Percentiles rank a stretch among this genome's conserved stretches.
These are phyloP conservation scores for Leucophenga varia DNA, from an alignment of 1,140 invertebrate species.

Conservation along the genomic window DNA sequence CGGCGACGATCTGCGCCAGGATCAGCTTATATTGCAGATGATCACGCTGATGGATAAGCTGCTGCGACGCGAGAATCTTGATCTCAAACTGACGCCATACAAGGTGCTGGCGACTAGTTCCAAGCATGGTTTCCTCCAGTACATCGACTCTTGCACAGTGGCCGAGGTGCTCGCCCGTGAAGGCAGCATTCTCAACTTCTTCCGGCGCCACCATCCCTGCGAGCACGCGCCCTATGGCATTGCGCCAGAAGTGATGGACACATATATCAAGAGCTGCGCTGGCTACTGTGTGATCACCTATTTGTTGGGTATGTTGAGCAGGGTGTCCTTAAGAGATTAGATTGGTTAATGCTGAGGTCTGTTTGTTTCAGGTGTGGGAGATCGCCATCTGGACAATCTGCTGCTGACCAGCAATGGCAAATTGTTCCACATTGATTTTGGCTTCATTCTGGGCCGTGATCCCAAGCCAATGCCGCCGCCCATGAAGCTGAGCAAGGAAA, in stretches of 20 bases:
- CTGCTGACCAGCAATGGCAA: conserved; percentile 87
- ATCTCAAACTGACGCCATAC: conserved; percentile 94
- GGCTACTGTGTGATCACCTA: conserved; percentile 99
- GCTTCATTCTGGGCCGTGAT: conserved; percentile 96
- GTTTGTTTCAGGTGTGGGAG: conserved; percentile 79
- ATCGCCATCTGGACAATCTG: conserved; percentile 97
- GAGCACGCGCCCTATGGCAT: conserved; percentile 89
- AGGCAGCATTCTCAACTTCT: conserved; percentile 87
- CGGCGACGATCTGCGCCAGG: conserved; percentile 98
- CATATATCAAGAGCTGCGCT: conserved; percentile 95
- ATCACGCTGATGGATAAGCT: conserved; percentile 98
- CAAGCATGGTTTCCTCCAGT: conserved; percentile 96
- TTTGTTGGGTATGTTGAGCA: conserved; percentile 65
- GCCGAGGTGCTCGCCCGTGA: conserved; percentile 87
- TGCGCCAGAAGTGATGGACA: conserved; percentile 93
- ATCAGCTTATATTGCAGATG: conserved; percentile 96
- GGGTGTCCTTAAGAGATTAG: background rate
- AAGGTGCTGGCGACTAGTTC: conserved; percentile 90
- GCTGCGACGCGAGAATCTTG: conserved; percentile 87
- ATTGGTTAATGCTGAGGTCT: background rate
- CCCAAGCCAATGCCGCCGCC: conserved; percentile 97
- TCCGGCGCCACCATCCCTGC: conserved; percentile 85
- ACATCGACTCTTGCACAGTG: conserved; percentile 91
- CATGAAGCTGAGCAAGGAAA: conserved; percentile 98
- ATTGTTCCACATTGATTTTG: conserved; percentile 99